Base-by-base conservation (phyloP, 23 tunicate genomes). In the Styela clava region DNA sequence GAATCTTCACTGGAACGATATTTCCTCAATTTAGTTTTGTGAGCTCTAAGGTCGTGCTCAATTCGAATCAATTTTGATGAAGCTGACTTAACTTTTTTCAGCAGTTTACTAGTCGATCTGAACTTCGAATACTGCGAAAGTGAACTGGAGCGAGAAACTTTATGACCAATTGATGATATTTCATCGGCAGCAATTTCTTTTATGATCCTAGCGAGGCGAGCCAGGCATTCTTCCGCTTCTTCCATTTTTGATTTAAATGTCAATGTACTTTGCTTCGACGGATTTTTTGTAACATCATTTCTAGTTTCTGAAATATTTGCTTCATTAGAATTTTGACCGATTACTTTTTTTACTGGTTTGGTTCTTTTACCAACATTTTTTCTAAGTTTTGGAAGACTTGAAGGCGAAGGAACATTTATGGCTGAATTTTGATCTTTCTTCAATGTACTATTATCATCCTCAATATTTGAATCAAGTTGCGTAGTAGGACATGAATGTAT, bases 91-190 rank as follows among this genome's bases (percentile, higher is more conserved):
- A 71, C 77, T 21, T 71, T 33, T 31, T 71, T 33, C 2, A 71
- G 34, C 23, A 30, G 32, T 16, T 33, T 22, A 3, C 34, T 71
- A 5, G 77, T 34, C 16, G 77, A 26, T 28, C 35, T 33, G 35
- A 18, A 71, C 3, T 16, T 27, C 16, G 35, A 31, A 32, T 71
- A 71, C 77, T 71, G 77, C 5, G 77, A 26, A 21, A 35, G 77
- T 30, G 77, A 71, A 21, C 16, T 20, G 16, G 24, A 3, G 29
- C 20, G 32, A 24, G 70, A 65, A 24, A 3, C 16, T 3, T 27
- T 65, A 65, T 24, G 9, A 16, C 20, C 23, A 3, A 7, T 71
- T 32, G 34, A 27, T 26, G 77, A 18, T 21, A 33, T 19, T 26
- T 71, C 77, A 21, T 71, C 77, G 34, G 34, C 16, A 3, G 34